Percentiles rank a stretch among this genome's conserved stretches.
phyloP scores from a whole-genome alignment of 2,113 vertebrate species.

The Dipodomys stephensi region DNA sequence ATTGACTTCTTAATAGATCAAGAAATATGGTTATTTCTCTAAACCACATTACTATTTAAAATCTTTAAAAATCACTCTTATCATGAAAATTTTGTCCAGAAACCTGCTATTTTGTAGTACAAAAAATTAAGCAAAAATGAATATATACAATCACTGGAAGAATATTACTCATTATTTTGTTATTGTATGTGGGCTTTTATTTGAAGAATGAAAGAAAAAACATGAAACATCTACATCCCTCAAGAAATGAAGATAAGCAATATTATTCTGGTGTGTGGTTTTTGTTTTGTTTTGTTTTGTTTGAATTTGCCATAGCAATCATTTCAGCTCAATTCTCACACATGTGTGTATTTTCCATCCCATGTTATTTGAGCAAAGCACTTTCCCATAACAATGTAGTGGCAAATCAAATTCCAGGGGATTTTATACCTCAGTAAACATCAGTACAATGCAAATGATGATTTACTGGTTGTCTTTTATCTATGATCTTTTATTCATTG shows the following conservation, averaged over 20 bases:
- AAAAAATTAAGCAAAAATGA: no score
- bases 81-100: no score
- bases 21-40: background rate
- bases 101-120: no score
- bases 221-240: background rate
- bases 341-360: conserved; percentile 41
- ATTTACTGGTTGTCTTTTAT: conserved; percentile 79
- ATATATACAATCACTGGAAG: no score
- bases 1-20: background rate
- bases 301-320: conserved; percentile 41
- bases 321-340: conserved; percentile 36
- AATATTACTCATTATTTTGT: background rate
- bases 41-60: background rate
- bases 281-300: background rate
- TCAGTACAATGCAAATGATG: conserved; percentile 82
- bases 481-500: conserved; percentile 83
- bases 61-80: background rate
- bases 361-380: conserved; percentile 65
- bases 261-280: background rate
- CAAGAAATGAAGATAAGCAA: background rate
- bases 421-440: conserved; percentile 81
- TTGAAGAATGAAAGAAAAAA: background rate
- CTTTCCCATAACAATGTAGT: conserved; percentile 62
- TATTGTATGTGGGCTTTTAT: background rate
- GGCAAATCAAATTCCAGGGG: conserved; percentile 67